Base-by-base conservation (phyloP, 2,113 vertebrate species). In the Bubo blakistoni region DNA sequence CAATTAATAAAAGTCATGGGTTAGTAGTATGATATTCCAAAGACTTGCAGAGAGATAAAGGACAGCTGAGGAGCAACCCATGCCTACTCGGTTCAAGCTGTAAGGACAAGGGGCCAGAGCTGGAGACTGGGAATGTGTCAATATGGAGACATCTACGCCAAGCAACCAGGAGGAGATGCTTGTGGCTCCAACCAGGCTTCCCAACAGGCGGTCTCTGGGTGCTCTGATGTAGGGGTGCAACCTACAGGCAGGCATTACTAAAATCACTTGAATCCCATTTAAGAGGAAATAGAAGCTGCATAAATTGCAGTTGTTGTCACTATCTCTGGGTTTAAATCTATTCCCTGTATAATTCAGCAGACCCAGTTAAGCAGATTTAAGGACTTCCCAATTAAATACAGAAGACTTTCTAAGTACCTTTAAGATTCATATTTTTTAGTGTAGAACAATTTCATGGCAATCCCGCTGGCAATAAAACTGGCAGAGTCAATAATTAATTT, bases 71-170 rank as follows among this genome's bases (percentile, higher is more conserved):
- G 24, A 71, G 12, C 13, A 66, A 54, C 14, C 7, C 0, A 6
- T 27, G 40, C 10, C 46, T 61, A 11, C 13, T 71, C 3, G 1
- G 12, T 44, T 29, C 3, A 6, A 66, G 12, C 32, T 25, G 13
- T 11, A 30, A 34, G 5, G 16, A 4, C 6, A 52, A 46, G 11
- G 9, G 26, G 10, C 13, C 27, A 52, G 69, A 66, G 24, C 20
- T 44, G 36, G 34, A 52, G 40, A 6, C 11, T 3, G 10, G 42
- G 29, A 83, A 15, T 7, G 6, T 9, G 26, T 63, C 40, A 34
- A 0, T 13, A 40, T 16, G 15, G 15, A 65, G 19, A 19, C 16
- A 27, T 10, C 17, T 25, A 1, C 0, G 0, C 34, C 27, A 63
- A 42, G 14, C 1, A 5, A 16, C 12, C 51, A 17, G 57, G 10